These are phyloP conservation scores for Periophthalmus magnuspinnatus DNA, from an alignment of 2,797 vertebrate species.

Conservation along the genomic window DNA sequence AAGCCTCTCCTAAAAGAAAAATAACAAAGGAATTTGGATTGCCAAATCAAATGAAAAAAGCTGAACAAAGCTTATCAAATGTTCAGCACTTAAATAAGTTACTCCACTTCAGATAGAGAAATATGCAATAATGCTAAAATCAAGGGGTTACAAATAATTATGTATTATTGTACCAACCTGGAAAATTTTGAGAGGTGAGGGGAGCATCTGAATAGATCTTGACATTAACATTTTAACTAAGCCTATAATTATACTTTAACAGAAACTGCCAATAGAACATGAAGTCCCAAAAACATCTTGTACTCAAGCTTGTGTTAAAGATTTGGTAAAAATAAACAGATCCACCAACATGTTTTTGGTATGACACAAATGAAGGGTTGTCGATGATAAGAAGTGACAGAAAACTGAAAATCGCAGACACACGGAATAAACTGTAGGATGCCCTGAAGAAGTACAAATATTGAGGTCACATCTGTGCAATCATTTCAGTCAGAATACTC, in stretches of 20 bases:
- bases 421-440: conserved; percentile 1
- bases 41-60: not conserved
- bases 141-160: too few species aligned
- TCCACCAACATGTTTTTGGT: not conserved
- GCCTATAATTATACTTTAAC: too few species aligned
- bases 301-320: not conserved
- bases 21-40: not conserved
- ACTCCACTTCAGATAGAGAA: too few species aligned
- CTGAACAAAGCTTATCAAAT: not conserved
- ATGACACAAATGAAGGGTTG: not conserved
- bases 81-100: too few species aligned
- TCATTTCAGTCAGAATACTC: conserved; percentile 4
- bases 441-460: conserved; percentile 2
- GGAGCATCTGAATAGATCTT: too few species aligned
- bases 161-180: too few species aligned
- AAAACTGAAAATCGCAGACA: not conserved
- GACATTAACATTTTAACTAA: too few species aligned
- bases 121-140: too few species aligned
- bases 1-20: not conserved
- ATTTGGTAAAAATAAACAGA: not conserved
- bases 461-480: conserved; percentile 12
- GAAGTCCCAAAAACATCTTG: not conserved
- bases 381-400: not conserved
- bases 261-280: too few species aligned
- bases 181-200: too few species aligned